These are phyloP conservation scores for Glossosoma conforme DNA, from an alignment of 1,140 invertebrate genomes.

Conservation along the genomic window DNA sequence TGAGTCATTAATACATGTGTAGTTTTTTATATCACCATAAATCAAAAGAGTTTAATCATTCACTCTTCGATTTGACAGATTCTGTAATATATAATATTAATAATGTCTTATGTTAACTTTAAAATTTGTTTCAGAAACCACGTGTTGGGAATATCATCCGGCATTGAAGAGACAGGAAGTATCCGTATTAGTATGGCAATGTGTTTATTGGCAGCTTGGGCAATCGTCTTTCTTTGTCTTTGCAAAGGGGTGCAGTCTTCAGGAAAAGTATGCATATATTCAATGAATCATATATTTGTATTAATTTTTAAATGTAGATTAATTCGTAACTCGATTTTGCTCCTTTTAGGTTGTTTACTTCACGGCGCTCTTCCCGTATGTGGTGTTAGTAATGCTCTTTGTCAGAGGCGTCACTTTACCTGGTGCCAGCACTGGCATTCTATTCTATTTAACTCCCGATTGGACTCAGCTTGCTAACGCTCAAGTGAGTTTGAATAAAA, in stretches of 20 bases:
- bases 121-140: conserved; percentile 58
- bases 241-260: conserved; percentile 80
- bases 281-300: neutral
- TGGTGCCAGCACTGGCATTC: conserved; percentile 71
- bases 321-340: neutral
- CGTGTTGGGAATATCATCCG: conserved; percentile 66
- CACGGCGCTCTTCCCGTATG: conserved; percentile 80
- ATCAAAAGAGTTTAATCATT: too few relatives aligned
- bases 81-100: too few relatives aligned
- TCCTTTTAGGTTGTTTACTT: conserved; percentile 67
- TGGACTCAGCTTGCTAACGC: conserved; percentile 69
- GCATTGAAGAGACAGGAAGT: conserved; percentile 68
- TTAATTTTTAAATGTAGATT: neutral
- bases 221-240: conserved; percentile 74
- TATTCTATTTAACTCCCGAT: conserved; percentile 83
- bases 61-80: too few relatives aligned
- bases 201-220: conserved; percentile 72
- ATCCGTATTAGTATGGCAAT: conserved; percentile 61
- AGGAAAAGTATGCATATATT: conserved; percentile 58
- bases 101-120: too few relatives aligned
- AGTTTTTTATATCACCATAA: too few relatives aligned
- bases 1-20: too few relatives aligned
- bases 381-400: conserved; percentile 75
- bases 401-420: conserved; percentile 75
- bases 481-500: conserved; percentile 54